Conservation (phyloP, 2,888 invertebrate species). For the Lordiphosa andalusiaca region DNA sequence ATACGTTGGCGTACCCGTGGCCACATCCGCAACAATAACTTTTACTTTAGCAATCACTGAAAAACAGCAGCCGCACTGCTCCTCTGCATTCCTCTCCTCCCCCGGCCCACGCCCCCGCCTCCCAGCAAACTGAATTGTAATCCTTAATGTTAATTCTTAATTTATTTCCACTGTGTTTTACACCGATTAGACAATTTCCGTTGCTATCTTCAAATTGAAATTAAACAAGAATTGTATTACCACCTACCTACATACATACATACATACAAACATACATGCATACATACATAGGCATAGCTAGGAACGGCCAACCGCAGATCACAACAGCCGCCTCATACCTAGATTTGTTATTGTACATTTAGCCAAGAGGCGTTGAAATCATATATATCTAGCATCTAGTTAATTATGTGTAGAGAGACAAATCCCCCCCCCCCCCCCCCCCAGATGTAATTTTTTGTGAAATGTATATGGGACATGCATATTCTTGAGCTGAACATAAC, state of each 20-base stretch:
- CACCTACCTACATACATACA: slow-evolving; percentile 25
- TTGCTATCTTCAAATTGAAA: slow-evolving; percentile 60
- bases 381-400: slow-evolving; percentile 34
- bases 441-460: slow-evolving; percentile 22
- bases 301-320: neutral
- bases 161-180: slow-evolving; percentile 68
- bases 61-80: slow-evolving; percentile 15
- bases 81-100: slow-evolving; percentile 5
- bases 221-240: slow-evolving; percentile 46
- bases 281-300: slow-evolving; percentile 22
- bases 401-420: slow-evolving; percentile 15
- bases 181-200: slow-evolving; percentile 66
- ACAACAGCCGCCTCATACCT: slow-evolving; percentile 1
- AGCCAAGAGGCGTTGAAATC: slow-evolving; percentile 34
- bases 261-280: slow-evolving; percentile 18
- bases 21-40: slow-evolving; percentile 64
- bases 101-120: slow-evolving; percentile 2
- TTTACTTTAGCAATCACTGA: slow-evolving; percentile 69
- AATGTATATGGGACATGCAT: slow-evolving; percentile 26
- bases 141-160: slow-evolving; percentile 55
- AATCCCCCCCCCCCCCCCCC: no score
- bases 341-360: slow-evolving; percentile 59
- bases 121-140: slow-evolving; percentile 21
- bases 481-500: slow-evolving; percentile 67
- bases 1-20: slow-evolving; percentile 70